These are phyloP conservation scores for Nemurella pictetii DNA, from an alignment of 2,888 invertebrate species.

Conservation along the genomic window DNA sequence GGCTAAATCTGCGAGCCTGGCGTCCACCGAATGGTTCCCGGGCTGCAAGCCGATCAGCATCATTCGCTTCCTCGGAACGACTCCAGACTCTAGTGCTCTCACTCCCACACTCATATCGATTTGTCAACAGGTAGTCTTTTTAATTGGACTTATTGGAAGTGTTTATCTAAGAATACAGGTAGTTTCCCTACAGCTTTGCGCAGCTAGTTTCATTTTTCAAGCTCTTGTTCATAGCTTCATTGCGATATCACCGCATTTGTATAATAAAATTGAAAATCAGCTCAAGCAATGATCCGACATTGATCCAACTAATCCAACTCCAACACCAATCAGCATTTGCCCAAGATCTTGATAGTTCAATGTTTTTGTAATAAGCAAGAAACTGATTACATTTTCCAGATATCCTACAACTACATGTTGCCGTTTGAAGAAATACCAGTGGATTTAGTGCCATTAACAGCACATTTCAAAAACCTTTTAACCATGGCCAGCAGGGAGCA, in stretches of 20 bases:
- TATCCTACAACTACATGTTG: constrained; percentile 88
- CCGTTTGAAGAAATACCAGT: constrained; percentile 94
- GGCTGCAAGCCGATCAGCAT: constrained; percentile 81
- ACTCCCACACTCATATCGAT: constrained; percentile 93
- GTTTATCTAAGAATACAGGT: too few relatives aligned
- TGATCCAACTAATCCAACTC: too few relatives aligned
- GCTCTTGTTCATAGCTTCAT: too few relatives aligned
- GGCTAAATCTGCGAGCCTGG: constrained; percentile 87
- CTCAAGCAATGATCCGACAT: too few relatives aligned
- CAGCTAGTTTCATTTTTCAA: too few relatives aligned
- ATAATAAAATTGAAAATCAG: too few relatives aligned
- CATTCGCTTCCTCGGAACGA: constrained; percentile 92
- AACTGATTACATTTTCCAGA: constrained; percentile 57
- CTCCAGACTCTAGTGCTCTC: constrained; percentile 93
- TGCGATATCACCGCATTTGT: too few relatives aligned
- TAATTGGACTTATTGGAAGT: too few relatives aligned
- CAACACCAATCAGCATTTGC: too few relatives aligned
- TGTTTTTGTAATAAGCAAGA: too few relatives aligned
- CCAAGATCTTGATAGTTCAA: too few relatives aligned
- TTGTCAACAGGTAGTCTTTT: constrained; percentile 78
- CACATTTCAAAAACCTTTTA: constrained; percentile 92
- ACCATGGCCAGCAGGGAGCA: constrained; percentile 79
- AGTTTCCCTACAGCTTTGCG: too few relatives aligned
- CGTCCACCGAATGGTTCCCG: constrained; percentile 71
- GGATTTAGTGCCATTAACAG: constrained; percentile 92